phyloP scores from a whole-genome alignment of 2,888 invertebrate species.

The Blastobasis adustella region DNA sequence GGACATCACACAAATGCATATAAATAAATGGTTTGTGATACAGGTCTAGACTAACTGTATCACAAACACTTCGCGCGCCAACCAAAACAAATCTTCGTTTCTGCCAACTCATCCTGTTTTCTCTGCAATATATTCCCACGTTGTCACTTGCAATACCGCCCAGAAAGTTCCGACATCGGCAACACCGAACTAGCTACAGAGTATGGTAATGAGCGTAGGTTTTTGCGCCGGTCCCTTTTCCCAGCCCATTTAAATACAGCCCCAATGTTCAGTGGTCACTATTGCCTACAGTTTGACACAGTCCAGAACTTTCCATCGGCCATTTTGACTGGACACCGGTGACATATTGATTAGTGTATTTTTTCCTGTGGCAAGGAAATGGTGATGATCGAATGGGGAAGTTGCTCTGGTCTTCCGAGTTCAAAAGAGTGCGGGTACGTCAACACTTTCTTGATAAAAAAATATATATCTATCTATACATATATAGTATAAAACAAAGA shows the following conservation, averaged over 20 bases:
- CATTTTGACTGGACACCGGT: not conserved
- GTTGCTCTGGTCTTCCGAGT: too few relatives aligned
- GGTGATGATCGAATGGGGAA: too few relatives aligned
- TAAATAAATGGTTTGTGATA: too few relatives aligned
- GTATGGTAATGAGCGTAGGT: conserved; percentile 42
- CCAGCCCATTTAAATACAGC: conserved; percentile 43
- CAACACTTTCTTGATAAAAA: too few relatives aligned
- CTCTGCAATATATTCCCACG: not conserved
- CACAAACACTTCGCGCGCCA: too few relatives aligned
- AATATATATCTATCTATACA: too few relatives aligned
- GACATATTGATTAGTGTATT: conserved; percentile 1
- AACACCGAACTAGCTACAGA: conserved; percentile 29
- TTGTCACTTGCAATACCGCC: not conserved
- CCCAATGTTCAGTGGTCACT: conserved; percentile 1
- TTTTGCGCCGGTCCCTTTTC: conserved; percentile 42
- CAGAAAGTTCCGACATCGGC: conserved; percentile 23
- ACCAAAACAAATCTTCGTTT: too few relatives aligned
- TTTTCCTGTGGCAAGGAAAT: not conserved
- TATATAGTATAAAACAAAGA: too few relatives aligned
- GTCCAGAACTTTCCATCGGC: conserved; percentile 11
- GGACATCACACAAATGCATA: too few relatives aligned
- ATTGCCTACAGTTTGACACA: conserved; percentile 28
- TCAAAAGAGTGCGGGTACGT: too few relatives aligned
- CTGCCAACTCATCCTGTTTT: not conserved
- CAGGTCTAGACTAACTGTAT: too few relatives aligned